Percentiles rank a stretch among this genome's conserved stretches.
phyloP scores from a whole-genome alignment of 1,140 invertebrate genomes.

The Aethina tumida region DNA sequence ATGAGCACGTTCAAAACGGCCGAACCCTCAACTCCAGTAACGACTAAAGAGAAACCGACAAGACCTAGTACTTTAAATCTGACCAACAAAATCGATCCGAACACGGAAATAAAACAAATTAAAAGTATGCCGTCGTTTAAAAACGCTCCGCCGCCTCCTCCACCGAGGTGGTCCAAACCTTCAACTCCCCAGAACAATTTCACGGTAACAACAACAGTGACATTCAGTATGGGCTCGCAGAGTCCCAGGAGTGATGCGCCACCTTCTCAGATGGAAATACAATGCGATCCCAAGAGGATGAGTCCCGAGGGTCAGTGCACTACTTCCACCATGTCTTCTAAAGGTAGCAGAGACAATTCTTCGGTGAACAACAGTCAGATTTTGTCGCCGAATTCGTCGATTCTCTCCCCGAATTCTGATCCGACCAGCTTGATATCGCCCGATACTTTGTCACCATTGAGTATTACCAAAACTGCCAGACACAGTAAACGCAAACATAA shows the following conservation, averaged over 20 bases:
- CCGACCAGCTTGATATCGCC: slow-evolving; percentile 42
- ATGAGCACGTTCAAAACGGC: slow-evolving; percentile 51
- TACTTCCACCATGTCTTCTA: slow-evolving; percentile 40
- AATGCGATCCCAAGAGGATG: slow-evolving; percentile 38
- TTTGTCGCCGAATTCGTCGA: slow-evolving; percentile 44
- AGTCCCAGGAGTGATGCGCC: slow-evolving; percentile 21
- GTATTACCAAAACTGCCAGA: slow-evolving; percentile 25
- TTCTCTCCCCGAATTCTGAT: slow-evolving; percentile 43
- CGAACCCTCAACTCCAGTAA: slow-evolving; percentile 40
- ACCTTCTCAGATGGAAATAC: slow-evolving; percentile 17
- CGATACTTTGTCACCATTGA: slow-evolving; percentile 31
- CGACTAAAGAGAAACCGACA: slow-evolving; percentile 60
- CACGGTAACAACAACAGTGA: slow-evolving; percentile 71
- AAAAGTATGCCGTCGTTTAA: slow-evolving; percentile 24
- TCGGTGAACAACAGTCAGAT: slow-evolving; percentile 35
- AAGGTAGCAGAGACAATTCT: slow-evolving; percentile 36
- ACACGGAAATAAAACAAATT: slow-evolving; percentile 14
- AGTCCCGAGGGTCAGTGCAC: slow-evolving; percentile 43
- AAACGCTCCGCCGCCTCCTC: slow-evolving; percentile 46
- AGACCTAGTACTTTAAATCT: slow-evolving; percentile 74
- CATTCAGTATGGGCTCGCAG: slow-evolving; percentile 61
- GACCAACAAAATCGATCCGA: slow-evolving; percentile 36
- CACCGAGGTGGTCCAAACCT: slow-evolving; percentile 54
- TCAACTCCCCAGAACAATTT: slow-evolving; percentile 61
- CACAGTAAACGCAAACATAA: slow-evolving; percentile 41